Evolutionary conservation across 2,113 vertebrate species (phyloP).

Genomic region (Bucco capensis): DNA sequence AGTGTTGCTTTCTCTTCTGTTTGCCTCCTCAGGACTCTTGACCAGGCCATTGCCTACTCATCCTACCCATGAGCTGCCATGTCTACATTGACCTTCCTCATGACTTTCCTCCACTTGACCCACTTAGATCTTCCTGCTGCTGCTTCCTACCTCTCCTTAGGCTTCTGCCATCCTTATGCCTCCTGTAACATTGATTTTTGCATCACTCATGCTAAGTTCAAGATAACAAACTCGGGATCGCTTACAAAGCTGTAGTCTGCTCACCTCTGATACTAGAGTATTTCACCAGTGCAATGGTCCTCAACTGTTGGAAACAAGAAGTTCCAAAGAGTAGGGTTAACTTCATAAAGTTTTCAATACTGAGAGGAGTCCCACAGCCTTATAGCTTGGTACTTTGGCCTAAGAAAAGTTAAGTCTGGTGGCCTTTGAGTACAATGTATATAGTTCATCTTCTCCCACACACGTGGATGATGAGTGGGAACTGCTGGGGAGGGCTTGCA

Average conservation of each 20-base stretch:
- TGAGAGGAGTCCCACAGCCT: neutral
- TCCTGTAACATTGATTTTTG: neutral
- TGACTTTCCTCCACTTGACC: neutral
- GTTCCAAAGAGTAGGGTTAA: neutral
- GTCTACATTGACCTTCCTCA: rapidly evolving
- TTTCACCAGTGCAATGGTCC: neutral
- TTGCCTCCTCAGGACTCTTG: neutral
- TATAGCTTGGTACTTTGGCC: neutral
- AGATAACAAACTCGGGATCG: neutral
- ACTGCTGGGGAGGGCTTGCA: neutral
- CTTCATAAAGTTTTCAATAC: neutral
- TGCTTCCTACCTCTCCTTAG: neutral
- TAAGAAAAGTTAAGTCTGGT: neutral
- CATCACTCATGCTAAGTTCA: rapidly evolving
- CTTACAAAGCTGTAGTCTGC: neutral
- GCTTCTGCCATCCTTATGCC: neutral
- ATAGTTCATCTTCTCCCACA: neutral
- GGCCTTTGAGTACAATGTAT: neutral
- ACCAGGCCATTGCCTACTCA: neutral
- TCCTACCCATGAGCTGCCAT: neutral
- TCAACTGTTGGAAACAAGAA: neutral
- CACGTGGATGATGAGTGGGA: neutral
- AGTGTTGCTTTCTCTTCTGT: neutral
- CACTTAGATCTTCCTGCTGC: neutral
- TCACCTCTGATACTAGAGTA: neutral